Evolutionary conservation across 92 coral and sea anemone genomes (phyloP).

Genomic region (Heliopora coerulea): DNA sequence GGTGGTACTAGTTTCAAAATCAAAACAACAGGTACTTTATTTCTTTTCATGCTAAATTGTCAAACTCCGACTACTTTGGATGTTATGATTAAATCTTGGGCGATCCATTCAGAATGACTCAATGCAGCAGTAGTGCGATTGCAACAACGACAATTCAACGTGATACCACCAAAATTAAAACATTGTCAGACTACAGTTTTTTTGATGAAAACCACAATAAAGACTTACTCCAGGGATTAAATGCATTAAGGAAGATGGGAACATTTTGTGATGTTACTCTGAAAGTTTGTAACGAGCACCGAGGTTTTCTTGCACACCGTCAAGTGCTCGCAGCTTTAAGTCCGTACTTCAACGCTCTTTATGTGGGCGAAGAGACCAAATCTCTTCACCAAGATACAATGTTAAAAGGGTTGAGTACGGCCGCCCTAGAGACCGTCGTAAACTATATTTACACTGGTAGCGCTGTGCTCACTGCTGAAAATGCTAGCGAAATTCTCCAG

Average conservation of each 20-base stretch:
- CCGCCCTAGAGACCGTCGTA: constrained; percentile 56
- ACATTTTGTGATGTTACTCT: constrained; percentile 76
- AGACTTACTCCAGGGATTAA: constrained; percentile 62
- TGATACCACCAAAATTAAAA: neutral
- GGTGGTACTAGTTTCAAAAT: neutral
- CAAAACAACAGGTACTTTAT: constrained; percentile 8
- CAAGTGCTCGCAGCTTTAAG: constrained; percentile 71
- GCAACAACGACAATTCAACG: neutral
- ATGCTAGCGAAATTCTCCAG: constrained; percentile 66
- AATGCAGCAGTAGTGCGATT: neutral
- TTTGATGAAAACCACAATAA: constrained; percentile 59
- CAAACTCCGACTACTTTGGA: neutral
- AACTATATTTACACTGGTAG: constrained; percentile 78
- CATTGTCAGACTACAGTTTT: constrained; percentile 57
- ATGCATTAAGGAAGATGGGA: constrained; percentile 56
- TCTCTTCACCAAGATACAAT: constrained; percentile 70
- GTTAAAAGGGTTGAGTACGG: constrained; percentile 47
- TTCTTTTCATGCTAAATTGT: constrained; percentile 10
- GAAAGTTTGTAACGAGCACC: constrained; percentile 40
- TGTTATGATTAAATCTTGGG: neutral
- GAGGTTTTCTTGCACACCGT: constrained; percentile 71
- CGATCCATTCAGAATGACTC: neutral
- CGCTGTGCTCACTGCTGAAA: constrained; percentile 50
- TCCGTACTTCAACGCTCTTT: constrained; percentile 76
- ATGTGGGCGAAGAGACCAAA: constrained; percentile 48